Base-by-base conservation (phyloP, 2,113 vertebrate genomes). In the Neofelis nebulosa region DNA sequence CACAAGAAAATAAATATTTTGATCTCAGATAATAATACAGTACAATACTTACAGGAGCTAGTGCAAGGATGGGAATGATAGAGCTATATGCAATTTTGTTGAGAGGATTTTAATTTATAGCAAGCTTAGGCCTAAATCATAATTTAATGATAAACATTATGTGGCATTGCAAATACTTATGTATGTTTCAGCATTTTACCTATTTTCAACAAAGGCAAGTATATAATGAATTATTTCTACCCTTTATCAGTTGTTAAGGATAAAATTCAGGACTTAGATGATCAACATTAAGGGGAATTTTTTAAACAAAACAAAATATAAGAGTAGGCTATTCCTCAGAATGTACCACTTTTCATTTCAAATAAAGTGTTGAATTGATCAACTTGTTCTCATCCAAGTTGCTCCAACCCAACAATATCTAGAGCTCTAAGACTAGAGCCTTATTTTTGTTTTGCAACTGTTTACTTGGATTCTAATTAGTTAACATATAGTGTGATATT, bases 1-100 rank as follows among this genome's bases (percentile, higher is more conserved):
- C n/a, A 92, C 15, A 23, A 94, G 57, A 81, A 95, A 94, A 91
- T 33, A 74, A 7, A 8, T 73, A 2, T n/a, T 92, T 96, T 95
- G 3, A 92, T 81, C 27, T 57, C 55, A 87, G 57, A 45, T 79
- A 69, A 45, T 57, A 93, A 82, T 74, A 21, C 1, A 76, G 23
- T 15, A 19, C 1, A 74, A 36, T 29, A 57, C 25, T 65, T 31
- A 90, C 7, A 66, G 5, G 36, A 76, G 41, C 36, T 79, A n/a
- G 27, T 52, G 5, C 71, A 94, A 65, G 23, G 36, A 78, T 91
- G 27, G 55, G 23, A 96, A 50, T 50, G 38, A 55, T 57, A 36
- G n/a, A 66, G 6, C 61, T 68, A n/a, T 0, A 41, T 65, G 18
- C 19, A 66, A 78, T 69, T 92, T 90, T 76, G 57, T 36, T 55